Evolutionary conservation across 2,113 vertebrate genomes (phyloP), one percentile per base, ranked within the genome.

Genomic region (Phaetusa simplex): DNA sequence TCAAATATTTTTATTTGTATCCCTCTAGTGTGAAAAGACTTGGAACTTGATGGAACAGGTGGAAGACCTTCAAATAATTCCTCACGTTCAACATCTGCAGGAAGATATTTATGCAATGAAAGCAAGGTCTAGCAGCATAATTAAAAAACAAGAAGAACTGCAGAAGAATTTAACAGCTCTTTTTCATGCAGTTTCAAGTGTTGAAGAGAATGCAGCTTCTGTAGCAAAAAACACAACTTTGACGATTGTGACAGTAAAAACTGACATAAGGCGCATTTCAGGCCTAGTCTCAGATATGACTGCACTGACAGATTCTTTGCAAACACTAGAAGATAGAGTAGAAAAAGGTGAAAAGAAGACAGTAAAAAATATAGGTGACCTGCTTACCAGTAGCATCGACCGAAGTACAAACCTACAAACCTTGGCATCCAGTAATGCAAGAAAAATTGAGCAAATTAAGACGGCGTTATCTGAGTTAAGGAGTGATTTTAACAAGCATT

Each of bases 211-310:
- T 5, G 97, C 98, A 52, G 95, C 97, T 21, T 97, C 98, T 77
- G 93, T 98, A 88, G 95, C 98, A 32, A 98, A 98, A 91, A 99
- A 99, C 5, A 19, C 99, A 9, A 90, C 95, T 5, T 36, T 98
- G 82, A 98, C 98, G 87, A 98, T 99, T 59, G 97, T 98, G 32
- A 97, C 98, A 3, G 98, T 99, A 64, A 98, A 99, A 96, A 99
- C 99, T 29, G 99, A 99, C 29, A 91, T 99, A 82, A 98, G 99
- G 73, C 98, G 99, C 22, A 98, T 99, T 98, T 99, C 98, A 13
- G 99, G 99, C 45, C 98, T 99, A 38, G 97, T 98, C 88, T 98
- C 98, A 0, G 99, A 99, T 87, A 96, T 98, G 67, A 95, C 97
- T 53, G 97, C 97, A 6, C 93, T 99, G 94, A 97, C 98, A 71